A percentile compares a stretch with the other conserved stretches of the same genome.
Conservation (phyloP, 2,888 invertebrate genomes). For the Ennomos quercinarius region DNA sequence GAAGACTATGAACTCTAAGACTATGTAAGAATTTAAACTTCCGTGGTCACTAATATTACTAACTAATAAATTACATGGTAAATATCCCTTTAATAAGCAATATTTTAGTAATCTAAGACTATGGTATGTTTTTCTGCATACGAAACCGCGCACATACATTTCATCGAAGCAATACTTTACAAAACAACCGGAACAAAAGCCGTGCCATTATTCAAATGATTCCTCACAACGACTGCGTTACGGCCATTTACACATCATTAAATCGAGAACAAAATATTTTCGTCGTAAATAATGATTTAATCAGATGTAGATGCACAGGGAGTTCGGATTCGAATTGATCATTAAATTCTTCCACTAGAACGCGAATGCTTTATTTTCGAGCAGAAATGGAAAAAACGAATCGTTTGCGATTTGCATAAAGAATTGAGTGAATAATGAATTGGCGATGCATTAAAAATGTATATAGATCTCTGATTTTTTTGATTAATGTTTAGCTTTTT, state of each 20-base stretch:
- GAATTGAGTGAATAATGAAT: conserved; percentile 19
- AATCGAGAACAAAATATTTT: conserved; percentile 35
- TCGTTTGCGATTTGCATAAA: conserved; percentile 23
- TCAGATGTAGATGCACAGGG: conserved; percentile 34
- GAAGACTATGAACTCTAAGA: no score
- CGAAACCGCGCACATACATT: no score
- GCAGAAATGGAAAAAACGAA: conserved; percentile 16
- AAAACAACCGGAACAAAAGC: conserved; percentile 19
- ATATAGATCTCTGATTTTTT: not conserved
- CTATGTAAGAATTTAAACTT: no score
- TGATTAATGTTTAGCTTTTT: no score
- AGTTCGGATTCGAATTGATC: conserved; percentile 39
- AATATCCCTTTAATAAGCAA: no score
- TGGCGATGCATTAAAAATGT: conserved; percentile 13
- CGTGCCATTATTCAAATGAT: conserved; percentile 22
- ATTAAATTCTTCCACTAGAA: conserved; percentile 43
- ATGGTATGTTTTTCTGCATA: no score
- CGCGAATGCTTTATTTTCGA: conserved; percentile 23
- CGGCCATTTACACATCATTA: conserved; percentile 35
- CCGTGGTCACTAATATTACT: no score
- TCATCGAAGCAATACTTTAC: no score
- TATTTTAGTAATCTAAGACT: no score
- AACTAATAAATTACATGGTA: no score
- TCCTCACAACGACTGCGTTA: conserved; percentile 17
- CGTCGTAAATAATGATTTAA: conserved; percentile 37